A percentile compares a stretch with the other conserved stretches of the same genome.
These are phyloP conservation scores for Pantherophis vulpinus DNA, from an alignment of 2,797 vertebrate species.

Conservation along the genomic window DNA sequence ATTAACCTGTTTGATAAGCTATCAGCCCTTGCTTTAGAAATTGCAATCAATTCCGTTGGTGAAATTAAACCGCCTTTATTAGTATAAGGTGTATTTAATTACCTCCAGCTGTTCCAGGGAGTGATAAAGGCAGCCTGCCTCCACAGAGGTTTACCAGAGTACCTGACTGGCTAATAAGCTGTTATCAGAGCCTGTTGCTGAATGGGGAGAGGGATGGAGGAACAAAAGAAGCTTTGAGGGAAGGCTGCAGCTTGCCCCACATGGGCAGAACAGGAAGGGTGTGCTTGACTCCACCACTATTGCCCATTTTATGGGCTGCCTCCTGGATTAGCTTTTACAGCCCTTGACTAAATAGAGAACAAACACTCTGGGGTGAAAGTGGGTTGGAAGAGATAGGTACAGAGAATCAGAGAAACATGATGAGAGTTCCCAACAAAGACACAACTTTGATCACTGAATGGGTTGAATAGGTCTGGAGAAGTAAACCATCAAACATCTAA, in stretches of 20 bases:
- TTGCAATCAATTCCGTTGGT: constrained; percentile 54
- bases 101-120: constrained; percentile 57
- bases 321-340: constrained; percentile 51
- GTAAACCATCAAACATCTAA: too few species aligned
- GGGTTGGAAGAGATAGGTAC: constrained; percentile 3
- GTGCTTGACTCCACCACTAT: constrained; percentile 59
- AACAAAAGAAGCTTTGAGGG: constrained; percentile 76
- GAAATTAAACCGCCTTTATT: constrained; percentile 66
- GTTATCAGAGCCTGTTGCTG: constrained; percentile 58
- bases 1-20: constrained; percentile 46
- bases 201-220: constrained; percentile 11
- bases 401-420: not conserved
- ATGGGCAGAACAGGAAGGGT: not conserved
- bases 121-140: constrained; percentile 17
- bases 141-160: not conserved
- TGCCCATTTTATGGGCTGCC: constrained; percentile 57
- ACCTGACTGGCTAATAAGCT: constrained; percentile 41
- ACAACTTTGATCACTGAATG: not conserved
- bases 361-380: not conserved
- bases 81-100: constrained; percentile 54
- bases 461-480: not conserved
- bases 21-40: constrained; percentile 52
- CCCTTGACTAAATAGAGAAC: constrained; percentile 36
- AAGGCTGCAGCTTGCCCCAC: not conserved
- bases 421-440: constrained; percentile 1